Evolutionary conservation across 2,113 vertebrate genomes (phyloP).

Genomic region (Vanacampus margaritifer): DNA sequence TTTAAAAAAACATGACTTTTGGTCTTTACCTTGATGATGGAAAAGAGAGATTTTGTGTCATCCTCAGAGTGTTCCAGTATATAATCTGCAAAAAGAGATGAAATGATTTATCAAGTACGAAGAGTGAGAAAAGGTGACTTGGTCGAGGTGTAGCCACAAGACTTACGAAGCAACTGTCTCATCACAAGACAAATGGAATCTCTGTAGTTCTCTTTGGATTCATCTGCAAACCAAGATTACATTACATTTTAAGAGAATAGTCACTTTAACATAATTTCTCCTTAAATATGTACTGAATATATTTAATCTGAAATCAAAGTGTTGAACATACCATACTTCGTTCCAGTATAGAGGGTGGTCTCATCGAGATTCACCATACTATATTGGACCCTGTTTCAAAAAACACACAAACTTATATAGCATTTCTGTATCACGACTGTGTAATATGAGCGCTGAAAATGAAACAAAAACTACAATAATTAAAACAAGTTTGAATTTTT

Average conservation of each 20-base stretch:
- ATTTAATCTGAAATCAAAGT: slow-evolving; percentile 3
- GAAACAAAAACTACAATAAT: not conserved
- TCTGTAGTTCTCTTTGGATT: slow-evolving; percentile 87
- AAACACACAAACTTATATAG: not conserved
- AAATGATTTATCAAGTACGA: not conserved
- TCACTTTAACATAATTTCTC: not conserved
- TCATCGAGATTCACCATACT: slow-evolving; percentile 90
- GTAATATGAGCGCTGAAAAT: not conserved
- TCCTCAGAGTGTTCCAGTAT: slow-evolving; percentile 95
- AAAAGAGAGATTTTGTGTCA: slow-evolving; percentile 95
- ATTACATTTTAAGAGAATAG: not conserved
- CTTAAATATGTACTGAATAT: not conserved
- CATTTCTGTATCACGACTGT: not conserved
- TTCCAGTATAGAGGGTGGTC: slow-evolving; percentile 85
- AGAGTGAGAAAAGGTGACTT: not conserved
- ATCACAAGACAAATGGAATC: slow-evolving; percentile 84
- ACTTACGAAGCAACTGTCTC: slow-evolving; percentile 90
- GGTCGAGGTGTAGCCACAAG: not conserved
- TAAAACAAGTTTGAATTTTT: no score
- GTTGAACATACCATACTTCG: slow-evolving; percentile 80
- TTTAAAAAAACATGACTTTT: not conserved
- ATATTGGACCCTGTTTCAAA: slow-evolving; percentile 78
- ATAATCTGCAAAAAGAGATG: slow-evolving; percentile 69
- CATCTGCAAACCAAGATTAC: slow-evolving; percentile 64
- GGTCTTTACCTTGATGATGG: slow-evolving; percentile 89